Base-by-base conservation (phyloP, 2,888 invertebrate genomes). In the Chesias legatella region DNA sequence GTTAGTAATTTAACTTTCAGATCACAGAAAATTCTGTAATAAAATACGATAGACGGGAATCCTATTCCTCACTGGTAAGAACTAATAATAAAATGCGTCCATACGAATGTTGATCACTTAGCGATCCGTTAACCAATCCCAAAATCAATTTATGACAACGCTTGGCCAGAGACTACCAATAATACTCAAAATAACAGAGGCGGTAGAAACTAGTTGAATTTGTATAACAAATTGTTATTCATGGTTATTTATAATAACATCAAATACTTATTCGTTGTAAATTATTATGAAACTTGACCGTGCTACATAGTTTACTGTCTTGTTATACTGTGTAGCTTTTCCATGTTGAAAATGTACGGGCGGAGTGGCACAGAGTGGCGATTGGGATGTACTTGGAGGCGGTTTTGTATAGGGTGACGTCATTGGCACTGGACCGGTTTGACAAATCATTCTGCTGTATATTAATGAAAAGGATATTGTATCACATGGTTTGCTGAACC, bases 351-450 rank as follows among this genome's bases (percentile, higher is more conserved):
- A 22, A 22, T 22, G 22, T 22, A 22, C 6, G 22, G 7, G 10
- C 26, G 20, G 21, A 31, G 21, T 37, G 38, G 27, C 32, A 28
- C 20, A 13, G 28, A 4, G 20, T 40, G 21, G 30, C 25, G 9
- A 17, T 24, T 11, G 4, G 25, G 7, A 9, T 21, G n/a, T n/a
- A 25, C 8, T 7, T 27, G 17, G 20, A 30, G 5, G 5, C 32
- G 26, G 20, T 37, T 26, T 26, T 21, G 21, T 24, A 25, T 13
- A 21, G n/a, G 20, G 28, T 75, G 70, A 74, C 73, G 73, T 70
- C 72, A 73, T 48, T 13, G 10, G 37, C 44, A 47, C 39, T 42
- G 28, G 51, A 76, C 74, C 69, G 68, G 76, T 74, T 70, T 46
- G 44, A 34, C 34, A 43, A 40, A 45, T 39, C 40, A 56, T 45